phyloP scores from a whole-genome alignment of 2,113 vertebrate species.

The Alosa alosa region DNA sequence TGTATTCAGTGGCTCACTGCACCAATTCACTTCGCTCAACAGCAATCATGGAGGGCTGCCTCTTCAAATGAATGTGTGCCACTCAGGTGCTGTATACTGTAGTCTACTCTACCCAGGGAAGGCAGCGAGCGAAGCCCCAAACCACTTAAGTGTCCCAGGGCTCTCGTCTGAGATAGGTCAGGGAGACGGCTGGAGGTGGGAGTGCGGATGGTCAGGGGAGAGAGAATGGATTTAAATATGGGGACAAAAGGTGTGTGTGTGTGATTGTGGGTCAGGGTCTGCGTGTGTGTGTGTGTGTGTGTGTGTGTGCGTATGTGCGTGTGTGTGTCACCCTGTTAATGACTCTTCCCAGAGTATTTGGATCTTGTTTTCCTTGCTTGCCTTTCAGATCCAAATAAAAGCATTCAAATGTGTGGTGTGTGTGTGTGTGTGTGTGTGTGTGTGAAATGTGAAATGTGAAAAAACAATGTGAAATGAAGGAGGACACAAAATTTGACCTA shows the following conservation, averaged over 20 bases:
- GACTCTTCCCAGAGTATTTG: too few species aligned
- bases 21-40: conserved; percentile 41
- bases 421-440: background rate
- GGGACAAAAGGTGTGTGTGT: background rate
- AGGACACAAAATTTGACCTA: background rate
- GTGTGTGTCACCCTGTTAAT: background rate
- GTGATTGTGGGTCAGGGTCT: conserved; percentile 23
- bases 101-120: conserved; percentile 23
- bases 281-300: conserved; percentile 16
- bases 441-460: background rate
- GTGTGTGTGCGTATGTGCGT: conserved; percentile 1
- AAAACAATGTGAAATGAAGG: background rate
- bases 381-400: too few species aligned
- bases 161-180: background rate
- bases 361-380: too few species aligned
- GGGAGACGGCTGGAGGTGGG: background rate
- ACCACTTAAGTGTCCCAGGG: background rate
- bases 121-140: conserved; percentile 3
- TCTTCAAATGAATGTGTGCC: conserved; percentile 37
- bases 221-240: conserved; percentile 7
- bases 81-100: conserved; percentile 42
- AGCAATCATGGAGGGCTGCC: conserved; percentile 34
- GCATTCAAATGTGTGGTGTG: background rate
- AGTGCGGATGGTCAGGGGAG: conserved; percentile 20
- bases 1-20: conserved; percentile 33